phyloP scores from a whole-genome alignment of 2,113 vertebrate genomes.

The Rhegmatorhina hoffmannsi region DNA sequence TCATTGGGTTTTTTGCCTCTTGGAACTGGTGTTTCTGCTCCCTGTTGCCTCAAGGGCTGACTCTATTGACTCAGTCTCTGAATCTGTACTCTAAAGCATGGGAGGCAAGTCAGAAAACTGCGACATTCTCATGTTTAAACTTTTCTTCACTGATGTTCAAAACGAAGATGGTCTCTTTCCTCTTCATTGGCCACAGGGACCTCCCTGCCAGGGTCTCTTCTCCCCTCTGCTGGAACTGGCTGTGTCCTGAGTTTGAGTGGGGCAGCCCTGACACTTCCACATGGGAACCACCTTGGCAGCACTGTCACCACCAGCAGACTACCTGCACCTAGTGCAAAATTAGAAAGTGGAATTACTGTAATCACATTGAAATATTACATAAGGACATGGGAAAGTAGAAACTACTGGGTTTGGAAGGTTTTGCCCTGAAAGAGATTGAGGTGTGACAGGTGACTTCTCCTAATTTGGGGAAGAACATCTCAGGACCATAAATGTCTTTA shows the following conservation, averaged over 20 bases:
- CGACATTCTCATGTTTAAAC: background rate
- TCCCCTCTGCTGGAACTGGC: background rate
- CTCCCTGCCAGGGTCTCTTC: background rate
- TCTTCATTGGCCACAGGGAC: rapidly evolving
- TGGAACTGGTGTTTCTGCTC: background rate
- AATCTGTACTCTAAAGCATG: background rate
- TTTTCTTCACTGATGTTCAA: background rate
- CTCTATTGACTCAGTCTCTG: background rate
- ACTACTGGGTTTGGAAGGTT: background rate
- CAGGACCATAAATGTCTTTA: background rate
- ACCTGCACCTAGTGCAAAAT: background rate
- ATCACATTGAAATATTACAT: background rate
- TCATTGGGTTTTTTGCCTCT: background rate
- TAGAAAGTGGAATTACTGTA: background rate
- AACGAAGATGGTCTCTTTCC: background rate
- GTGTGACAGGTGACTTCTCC: background rate
- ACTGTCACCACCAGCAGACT: background rate
- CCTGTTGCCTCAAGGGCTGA: background rate
- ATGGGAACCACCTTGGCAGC: background rate
- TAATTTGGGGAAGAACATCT: background rate
- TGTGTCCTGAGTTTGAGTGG: no score
- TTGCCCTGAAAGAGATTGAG: background rate
- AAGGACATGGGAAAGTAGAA: background rate
- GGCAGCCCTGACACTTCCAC: background rate
- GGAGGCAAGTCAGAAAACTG: background rate